Base-by-base conservation (phyloP, 2,797 vertebrate species). In the Lacerta agilis region DNA sequence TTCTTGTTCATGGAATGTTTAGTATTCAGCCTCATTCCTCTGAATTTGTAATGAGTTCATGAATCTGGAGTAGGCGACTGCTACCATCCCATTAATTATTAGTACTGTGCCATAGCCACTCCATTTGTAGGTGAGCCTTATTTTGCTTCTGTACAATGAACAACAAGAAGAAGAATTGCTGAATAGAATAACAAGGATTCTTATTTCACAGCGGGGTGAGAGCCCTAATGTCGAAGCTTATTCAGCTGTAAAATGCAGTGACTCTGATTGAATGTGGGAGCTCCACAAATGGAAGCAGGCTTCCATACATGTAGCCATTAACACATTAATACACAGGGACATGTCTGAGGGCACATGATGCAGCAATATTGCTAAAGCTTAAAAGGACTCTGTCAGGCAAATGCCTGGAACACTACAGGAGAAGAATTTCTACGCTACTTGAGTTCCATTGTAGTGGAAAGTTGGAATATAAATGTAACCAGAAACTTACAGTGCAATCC, bases 31-130 rank as follows among this genome's bases (percentile, higher is more conserved):
- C 78, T 87, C 20, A 3, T 82, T 88, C 4, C 4, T 87, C 33
- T 81, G n/a, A 5, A 67, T 82, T 43, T 91, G n/a, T 71, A 84
- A 81, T 69, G 61, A 7, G 89, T 91, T 89, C 79, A 82, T 88
- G 66, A 80, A 25, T 90, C 86, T 86, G 71, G 85, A 86, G 10
- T 87, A 79, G 43, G 71, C 38, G 55, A 85, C 36, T 77, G 5
- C 58, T 89, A 64, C 73, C 55, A 2, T 82, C 15, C 0, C 7
- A 67, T 86, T 92, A 89, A 82, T 82, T 86, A 77, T 36, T 91
- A 79, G 85, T 87, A 86, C 11, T 86, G 8, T 81, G 17, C 55
- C 58, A 18, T 38, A 86, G 86, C 1, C n/a, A 82, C 7, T 78
- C 84, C 81, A 25, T 79, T 79, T 77, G 33, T 23, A 79, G 2